Base-by-base conservation (phyloP, 2,888 invertebrate genomes). In the Drosophila bunnanda region DNA sequence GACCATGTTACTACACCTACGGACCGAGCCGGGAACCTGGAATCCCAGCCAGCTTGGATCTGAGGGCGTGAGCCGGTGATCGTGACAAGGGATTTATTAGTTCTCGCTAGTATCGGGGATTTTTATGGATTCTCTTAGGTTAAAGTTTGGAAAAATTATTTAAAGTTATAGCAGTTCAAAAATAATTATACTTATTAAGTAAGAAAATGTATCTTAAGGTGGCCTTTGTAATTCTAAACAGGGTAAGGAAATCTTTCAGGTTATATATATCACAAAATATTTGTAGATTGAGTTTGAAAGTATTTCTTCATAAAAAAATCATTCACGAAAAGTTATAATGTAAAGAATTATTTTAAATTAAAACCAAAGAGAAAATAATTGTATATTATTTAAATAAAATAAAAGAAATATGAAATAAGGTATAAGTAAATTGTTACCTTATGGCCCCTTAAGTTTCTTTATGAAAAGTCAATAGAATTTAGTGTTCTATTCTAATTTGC, bases 1-100 rank as follows among this genome's bases (percentile, higher is more conserved):
- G 88, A 87, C 78, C 85, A 82, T 82, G 88, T 83, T 84, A 88
- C 87, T 84, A 88, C 87, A 83, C 80, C 85, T 87, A 72, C 77
- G 77, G 72, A 74, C 76, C 62, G 58, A 39, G 66, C 22, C 53
- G 25, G 39, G 39, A 52, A 46, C 38, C 67, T 4, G 38, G 62
- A 52, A 53, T 66, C 43, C 30, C 65, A 15, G 52, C 13, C 32
- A 0, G 30, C 22, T 25, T 15, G 38, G 32, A 17, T 32, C 25
- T 68, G 67, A 17, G 7, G 15, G 10, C 68, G 67, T 68, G 68
- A 68, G 30, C 7, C 17, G 32, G 15, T 20, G 68, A 56, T 67
- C 44, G 56, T 56, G 55, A 25, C 4, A 17, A 52, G 10, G 34
- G 10, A 50, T 15, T 50, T 50, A 32, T 20, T 50, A n/a, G 9